Percentiles rank a stretch among this genome's conserved stretches.
Evolutionary conservation across 2,888 invertebrate species (phyloP).

Genomic region (Choristoneura rosaceana): DNA sequence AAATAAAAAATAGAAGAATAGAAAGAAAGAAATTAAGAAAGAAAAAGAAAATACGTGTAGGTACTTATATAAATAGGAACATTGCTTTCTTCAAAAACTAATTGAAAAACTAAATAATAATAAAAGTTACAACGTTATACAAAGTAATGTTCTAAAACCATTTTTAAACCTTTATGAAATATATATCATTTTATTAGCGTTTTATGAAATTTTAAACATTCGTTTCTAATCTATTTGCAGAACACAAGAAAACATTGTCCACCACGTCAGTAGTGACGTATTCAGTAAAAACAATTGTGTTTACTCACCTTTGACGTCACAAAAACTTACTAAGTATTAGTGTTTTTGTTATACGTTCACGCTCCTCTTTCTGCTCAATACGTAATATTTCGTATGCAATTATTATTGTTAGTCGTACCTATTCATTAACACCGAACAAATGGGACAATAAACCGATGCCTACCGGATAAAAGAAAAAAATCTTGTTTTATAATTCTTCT

Average conservation of each 20-base stretch:
- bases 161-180: too few species aligned
- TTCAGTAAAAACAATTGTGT: constrained; percentile 1
- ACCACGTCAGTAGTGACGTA: constrained; percentile 1
- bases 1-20: too few species aligned
- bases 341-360: not conserved
- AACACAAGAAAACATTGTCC: not conserved
- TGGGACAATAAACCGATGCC: not conserved
- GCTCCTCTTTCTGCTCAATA: not conserved
- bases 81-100: too few species aligned
- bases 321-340: not conserved
- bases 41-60: too few species aligned
- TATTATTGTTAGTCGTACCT: not conserved
- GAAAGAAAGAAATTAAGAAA: too few species aligned
- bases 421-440: not conserved
- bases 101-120: too few species aligned
- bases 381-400: not conserved
- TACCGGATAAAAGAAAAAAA: not conserved
- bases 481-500: not conserved
- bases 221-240: not conserved
- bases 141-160: too few species aligned
- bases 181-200: too few species aligned
- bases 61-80: too few species aligned
- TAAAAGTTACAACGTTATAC: too few species aligned
- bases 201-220: not conserved
- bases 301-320: not conserved